Conservation (phyloP, 1,140 invertebrate species). For the Drosophila mojavensis region DNA sequence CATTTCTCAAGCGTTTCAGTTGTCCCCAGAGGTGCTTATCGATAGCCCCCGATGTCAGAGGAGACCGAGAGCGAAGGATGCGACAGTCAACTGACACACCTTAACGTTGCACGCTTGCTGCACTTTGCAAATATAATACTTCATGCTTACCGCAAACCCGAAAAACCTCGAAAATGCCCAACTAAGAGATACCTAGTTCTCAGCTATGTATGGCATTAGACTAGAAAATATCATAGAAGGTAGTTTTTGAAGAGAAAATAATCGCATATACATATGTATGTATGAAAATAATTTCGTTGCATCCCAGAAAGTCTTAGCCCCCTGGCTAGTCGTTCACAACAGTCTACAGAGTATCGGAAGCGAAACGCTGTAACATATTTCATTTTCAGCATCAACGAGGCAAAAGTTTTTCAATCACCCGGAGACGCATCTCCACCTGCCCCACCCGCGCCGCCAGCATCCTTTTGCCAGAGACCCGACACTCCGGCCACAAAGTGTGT, state of each 20-base stretch:
- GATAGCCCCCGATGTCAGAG: constrained; percentile 39
- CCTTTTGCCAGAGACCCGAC: constrained; percentile 13
- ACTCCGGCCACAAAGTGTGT: constrained; percentile 60
- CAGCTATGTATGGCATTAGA: no score
- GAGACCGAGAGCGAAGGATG: neutral
- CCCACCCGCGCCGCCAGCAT: constrained; percentile 2
- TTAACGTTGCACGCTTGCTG: constrained; percentile 27
- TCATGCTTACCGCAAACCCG: neutral
- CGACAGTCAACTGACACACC: constrained; percentile 3
- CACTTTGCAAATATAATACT: constrained; percentile 23
- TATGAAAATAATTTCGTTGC: no score
- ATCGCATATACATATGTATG: no score
- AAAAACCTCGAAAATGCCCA: neutral
- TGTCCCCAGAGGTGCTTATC: constrained; percentile 41
- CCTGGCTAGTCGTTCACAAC: no score
- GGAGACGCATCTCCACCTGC: constrained; percentile 39
- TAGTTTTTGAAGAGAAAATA: no score
- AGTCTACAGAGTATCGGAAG: constrained; percentile 20
- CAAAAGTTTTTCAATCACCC: constrained; percentile 76
- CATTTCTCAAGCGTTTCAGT: constrained; percentile 34
- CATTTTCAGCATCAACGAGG: constrained; percentile 75
- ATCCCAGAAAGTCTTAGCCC: no score
- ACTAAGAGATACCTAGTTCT: neutral
- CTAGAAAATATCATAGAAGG: no score
- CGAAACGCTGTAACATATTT: constrained; percentile 63